phyloP scores from a whole-genome alignment of 2,113 vertebrate genomes.

The Numenius arquata region DNA sequence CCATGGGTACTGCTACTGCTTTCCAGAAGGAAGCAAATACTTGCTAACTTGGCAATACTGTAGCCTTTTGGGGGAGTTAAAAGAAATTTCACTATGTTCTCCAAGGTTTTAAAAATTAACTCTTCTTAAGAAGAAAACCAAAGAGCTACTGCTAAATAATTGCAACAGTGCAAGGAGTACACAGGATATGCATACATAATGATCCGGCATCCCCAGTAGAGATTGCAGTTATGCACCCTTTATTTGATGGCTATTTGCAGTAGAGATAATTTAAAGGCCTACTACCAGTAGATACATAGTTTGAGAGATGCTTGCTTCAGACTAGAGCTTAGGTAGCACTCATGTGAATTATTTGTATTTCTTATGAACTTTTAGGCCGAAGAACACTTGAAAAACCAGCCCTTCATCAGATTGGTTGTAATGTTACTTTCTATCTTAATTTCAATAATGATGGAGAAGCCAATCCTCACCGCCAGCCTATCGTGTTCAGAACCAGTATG shows the following conservation, averaged over 20 bases:
- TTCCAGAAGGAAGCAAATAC: neutral
- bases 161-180: neutral
- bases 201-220: neutral
- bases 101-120: neutral
- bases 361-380: neutral
- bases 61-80: neutral
- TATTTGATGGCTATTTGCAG: neutral
- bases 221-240: neutral
- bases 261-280: neutral
- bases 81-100: neutral
- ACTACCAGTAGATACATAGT: neutral
- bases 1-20: neutral
- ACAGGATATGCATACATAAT: neutral
- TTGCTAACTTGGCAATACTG: neutral
- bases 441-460: neutral
- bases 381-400: neutral
- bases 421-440: neutral
- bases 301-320: neutral
- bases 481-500: neutral
- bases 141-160: neutral
- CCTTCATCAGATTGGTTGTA: neutral
- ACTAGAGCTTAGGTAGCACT: neutral
- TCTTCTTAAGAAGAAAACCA: neutral
- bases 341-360: neutral
- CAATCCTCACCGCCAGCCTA: neutral